These are phyloP conservation scores for Ceratosolen solmsi DNA, from an alignment of 1,140 invertebrate genomes.

Conservation along the genomic window DNA sequence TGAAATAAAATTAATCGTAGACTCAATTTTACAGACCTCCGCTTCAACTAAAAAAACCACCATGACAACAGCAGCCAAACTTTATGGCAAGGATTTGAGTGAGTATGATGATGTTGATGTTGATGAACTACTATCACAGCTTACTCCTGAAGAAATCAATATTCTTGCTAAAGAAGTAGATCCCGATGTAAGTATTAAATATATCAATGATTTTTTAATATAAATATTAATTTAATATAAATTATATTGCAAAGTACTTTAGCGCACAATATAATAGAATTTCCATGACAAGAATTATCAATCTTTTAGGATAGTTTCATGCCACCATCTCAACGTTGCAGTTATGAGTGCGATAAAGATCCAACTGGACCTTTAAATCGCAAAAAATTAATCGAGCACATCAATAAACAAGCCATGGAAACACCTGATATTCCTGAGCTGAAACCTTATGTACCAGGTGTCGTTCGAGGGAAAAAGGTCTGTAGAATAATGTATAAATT, in stretches of 20 bases:
- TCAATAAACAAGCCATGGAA: constrained; percentile 97
- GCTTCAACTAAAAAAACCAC: constrained; percentile 89
- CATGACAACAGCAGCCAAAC: constrained; percentile 89
- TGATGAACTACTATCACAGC: constrained; percentile 93
- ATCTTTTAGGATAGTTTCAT: constrained; percentile 92
- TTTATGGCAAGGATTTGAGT: constrained; percentile 94
- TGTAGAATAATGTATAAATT: constrained; percentile 53
- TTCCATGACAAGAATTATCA: constrained; percentile 41
- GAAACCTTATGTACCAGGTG: constrained; percentile 93
- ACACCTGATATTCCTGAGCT: constrained; percentile 97
- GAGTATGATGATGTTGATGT: constrained; percentile 97
- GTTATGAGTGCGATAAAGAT: constrained; percentile 95
- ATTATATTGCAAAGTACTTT: too few relatives aligned
- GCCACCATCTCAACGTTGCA: constrained; percentile 95
- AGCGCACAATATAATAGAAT: too few relatives aligned
- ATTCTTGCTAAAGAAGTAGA: constrained; percentile 98
- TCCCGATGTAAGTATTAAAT: constrained; percentile 95
- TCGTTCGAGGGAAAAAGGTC: constrained; percentile 92
- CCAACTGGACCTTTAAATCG: constrained; percentile 96
- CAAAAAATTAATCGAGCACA: constrained; percentile 96
- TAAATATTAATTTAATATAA: not conserved
- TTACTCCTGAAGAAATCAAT: constrained; percentile 96
- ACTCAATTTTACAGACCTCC: constrained; percentile 80
- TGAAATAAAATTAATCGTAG: not conserved
- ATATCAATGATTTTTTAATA: not conserved